These are phyloP conservation scores for Autographa pulchrina DNA, from an alignment of 2,888 invertebrate species.

Conservation along the genomic window DNA sequence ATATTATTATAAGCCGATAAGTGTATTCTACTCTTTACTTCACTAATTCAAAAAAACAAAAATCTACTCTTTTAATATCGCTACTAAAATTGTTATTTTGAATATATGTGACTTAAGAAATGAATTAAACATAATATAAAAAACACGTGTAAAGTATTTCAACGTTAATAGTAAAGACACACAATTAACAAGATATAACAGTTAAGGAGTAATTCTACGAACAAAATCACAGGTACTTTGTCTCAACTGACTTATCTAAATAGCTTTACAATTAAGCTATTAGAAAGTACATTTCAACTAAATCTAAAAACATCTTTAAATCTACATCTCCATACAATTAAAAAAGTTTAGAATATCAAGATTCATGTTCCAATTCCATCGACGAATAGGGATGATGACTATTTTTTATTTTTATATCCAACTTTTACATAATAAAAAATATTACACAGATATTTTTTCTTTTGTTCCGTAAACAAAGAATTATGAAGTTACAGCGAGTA, in stretches of 20 bases:
- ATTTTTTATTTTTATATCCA: too few relatives aligned
- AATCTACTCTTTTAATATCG: too few relatives aligned
- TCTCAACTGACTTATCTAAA: constrained; percentile 29
- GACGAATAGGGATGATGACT: background rate
- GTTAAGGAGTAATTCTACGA: constrained; percentile 11
- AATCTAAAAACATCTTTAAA: constrained; percentile 5
- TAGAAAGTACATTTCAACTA: constrained; percentile 21
- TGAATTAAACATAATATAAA: background rate
- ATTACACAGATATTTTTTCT: too few relatives aligned
- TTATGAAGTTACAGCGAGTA: too few relatives aligned
- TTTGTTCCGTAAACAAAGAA: too few relatives aligned
- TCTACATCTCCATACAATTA: background rate
- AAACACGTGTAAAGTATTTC: background rate
- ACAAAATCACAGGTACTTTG: constrained; percentile 51
- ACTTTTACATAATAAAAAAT: too few relatives aligned
- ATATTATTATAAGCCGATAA: background rate
- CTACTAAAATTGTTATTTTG: too few relatives aligned
- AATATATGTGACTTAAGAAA: background rate
- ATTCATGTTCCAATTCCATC: background rate
- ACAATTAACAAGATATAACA: background rate
- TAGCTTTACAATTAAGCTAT: constrained; percentile 2
- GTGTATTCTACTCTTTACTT: background rate
- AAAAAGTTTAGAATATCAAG: background rate
- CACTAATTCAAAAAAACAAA: background rate
- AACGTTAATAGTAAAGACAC: background rate